Percentiles rank a stretch among this genome's conserved stretches.
Conservation (phyloP, 2,888 invertebrate genomes). For the Lasioglossum malachurum region DNA sequence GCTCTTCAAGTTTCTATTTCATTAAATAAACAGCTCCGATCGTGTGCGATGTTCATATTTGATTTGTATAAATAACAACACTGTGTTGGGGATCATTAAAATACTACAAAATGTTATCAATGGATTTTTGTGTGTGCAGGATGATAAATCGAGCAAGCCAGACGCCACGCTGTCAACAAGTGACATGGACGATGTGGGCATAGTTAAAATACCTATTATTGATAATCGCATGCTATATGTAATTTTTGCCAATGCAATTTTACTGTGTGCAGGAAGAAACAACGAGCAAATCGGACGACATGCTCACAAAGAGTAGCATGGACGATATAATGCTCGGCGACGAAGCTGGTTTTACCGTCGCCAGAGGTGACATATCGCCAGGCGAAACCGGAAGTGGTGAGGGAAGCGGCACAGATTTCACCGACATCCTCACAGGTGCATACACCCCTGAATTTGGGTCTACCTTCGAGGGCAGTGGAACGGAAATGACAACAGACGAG, state of each 20-base stretch:
- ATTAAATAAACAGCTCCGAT: background rate
- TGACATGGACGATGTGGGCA: background rate
- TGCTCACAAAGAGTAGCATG: conserved; percentile 57
- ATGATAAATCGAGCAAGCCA: conserved; percentile 17
- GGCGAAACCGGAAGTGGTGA: conserved; percentile 76
- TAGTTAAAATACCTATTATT: background rate
- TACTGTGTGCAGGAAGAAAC: conserved; percentile 20
- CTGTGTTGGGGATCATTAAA: too few relatives aligned
- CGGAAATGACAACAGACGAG: conserved; percentile 65
- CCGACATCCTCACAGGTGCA: conserved; percentile 56
- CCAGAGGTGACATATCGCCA: conserved; percentile 77
- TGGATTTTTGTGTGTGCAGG: background rate
- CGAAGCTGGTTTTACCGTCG: conserved; percentile 17
- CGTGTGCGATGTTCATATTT: background rate
- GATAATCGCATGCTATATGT: background rate
- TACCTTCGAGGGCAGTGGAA: conserved; percentile 78
- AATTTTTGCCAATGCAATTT: background rate
- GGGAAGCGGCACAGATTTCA: conserved; percentile 69
- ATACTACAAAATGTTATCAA: background rate
- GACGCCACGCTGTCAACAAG: background rate
- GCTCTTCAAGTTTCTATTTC: background rate
- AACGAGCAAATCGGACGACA: conserved; percentile 41
- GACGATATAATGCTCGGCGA: conserved; percentile 82
- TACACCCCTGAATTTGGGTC: conserved; percentile 55
- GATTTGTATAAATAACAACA: background rate